Percentiles rank a stretch among this genome's conserved stretches.
These are phyloP conservation scores for Sceloporus undulatus DNA, from an alignment of 2,113 vertebrate species.

Conservation along the genomic window DNA sequence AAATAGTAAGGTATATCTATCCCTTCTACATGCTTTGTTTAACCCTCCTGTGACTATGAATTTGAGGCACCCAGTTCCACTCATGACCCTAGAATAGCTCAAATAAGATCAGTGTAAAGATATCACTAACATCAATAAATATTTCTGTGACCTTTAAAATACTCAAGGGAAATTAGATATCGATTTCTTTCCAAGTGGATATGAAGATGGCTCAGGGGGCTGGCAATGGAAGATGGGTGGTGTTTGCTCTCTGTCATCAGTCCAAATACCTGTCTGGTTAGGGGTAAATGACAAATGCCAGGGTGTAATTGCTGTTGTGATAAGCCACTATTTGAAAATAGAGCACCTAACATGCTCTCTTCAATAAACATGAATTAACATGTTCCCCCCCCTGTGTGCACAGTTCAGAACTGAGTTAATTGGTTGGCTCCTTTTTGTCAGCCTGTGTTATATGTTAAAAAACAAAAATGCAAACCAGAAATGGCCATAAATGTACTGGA, in stretches of 20 bases:
- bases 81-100: not conserved
- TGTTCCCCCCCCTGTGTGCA: not conserved
- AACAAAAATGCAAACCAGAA: not conserved
- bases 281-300: not conserved
- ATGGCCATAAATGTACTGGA: not conserved
- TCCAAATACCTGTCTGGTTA: slow-evolving; percentile 22
- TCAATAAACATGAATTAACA: not conserved
- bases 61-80: not conserved
- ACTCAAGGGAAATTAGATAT: slow-evolving; percentile 33
- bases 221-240: slow-evolving; percentile 39
- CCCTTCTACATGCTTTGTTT: not conserved
- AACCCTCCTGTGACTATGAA: slow-evolving; percentile 21
- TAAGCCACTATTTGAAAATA: not conserved
- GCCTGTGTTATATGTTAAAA: not conserved
- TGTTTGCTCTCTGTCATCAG: not conserved
- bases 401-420: not conserved
- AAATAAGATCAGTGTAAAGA: slow-evolving; percentile 37
- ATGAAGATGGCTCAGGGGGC: slow-evolving; percentile 44
- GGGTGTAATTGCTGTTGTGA: slow-evolving; percentile 4
- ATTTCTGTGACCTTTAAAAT: slow-evolving; percentile 44
- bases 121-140: slow-evolving; percentile 34
- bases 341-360: not conserved
- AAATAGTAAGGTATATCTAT: not conserved
- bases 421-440: not conserved
- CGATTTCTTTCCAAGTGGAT: slow-evolving; percentile 35